Evolutionary conservation across 2,888 invertebrate genomes (phyloP).

Genomic region (Cremastobaeus sp.): DNA sequence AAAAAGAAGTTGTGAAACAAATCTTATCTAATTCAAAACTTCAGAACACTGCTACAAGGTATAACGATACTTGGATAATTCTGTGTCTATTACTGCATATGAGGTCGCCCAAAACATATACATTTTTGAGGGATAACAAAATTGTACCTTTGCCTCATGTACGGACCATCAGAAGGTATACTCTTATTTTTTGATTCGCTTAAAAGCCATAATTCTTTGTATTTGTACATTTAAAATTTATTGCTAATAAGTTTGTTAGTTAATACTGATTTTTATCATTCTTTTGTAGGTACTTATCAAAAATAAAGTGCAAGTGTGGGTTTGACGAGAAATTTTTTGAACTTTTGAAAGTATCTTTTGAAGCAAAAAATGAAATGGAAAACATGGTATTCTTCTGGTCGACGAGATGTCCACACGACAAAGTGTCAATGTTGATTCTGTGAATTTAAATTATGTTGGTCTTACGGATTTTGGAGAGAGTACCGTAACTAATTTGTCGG

Average conservation of each 20-base stretch:
- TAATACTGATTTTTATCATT: neutral
- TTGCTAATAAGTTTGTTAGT: too few species aligned
- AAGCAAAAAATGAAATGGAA: neutral
- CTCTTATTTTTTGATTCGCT: too few species aligned
- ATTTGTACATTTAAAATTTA: neutral
- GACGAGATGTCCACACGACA: slow-evolving; percentile 54
- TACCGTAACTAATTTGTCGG: neutral
- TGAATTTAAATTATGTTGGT: slow-evolving; percentile 2
- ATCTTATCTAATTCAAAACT: slow-evolving; percentile 2
- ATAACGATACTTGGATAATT: slow-evolving; percentile 15
- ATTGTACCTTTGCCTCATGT: slow-evolving; percentile 12
- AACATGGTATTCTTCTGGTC: slow-evolving; percentile 28
- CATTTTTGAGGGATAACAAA: slow-evolving; percentile 4
- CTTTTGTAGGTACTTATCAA: neutral
- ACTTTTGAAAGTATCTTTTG: slow-evolving; percentile 6
- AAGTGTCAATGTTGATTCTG: slow-evolving; percentile 33
- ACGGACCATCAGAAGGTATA: slow-evolving; percentile 4
- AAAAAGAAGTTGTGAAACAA: neutral
- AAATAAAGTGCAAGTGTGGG: neutral
- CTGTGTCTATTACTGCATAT: slow-evolving; percentile 13
- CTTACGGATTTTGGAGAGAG: slow-evolving; percentile 11
- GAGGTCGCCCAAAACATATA: slow-evolving; percentile 16
- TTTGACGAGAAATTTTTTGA: slow-evolving; percentile 10
- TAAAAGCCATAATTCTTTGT: too few species aligned
- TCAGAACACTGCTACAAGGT: neutral